These are phyloP conservation scores for Irena cyanogastra DNA, from an alignment of 2,113 vertebrate genomes.

Conservation along the genomic window DNA sequence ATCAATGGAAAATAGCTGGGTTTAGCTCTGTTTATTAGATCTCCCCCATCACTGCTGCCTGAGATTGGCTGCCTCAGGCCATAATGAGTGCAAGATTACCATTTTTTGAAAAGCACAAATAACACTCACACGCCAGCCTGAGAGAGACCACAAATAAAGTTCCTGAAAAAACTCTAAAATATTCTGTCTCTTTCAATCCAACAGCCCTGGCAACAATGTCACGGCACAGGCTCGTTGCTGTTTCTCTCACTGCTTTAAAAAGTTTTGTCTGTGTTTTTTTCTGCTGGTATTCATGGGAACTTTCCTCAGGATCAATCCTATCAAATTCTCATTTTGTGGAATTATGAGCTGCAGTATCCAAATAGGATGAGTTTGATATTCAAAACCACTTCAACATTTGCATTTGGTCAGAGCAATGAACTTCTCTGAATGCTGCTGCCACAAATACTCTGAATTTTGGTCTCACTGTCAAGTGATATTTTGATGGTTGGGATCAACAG, in stretches of 20 bases:
- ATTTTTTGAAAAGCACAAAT: conserved; percentile 10
- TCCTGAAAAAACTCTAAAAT: neutral
- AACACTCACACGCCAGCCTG: neutral
- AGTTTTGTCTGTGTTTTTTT: neutral
- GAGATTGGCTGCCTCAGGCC: neutral
- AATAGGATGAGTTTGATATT: neutral
- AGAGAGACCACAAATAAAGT: neutral
- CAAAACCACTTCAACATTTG: neutral
- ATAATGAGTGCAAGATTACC: neutral
- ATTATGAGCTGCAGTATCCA: neutral
- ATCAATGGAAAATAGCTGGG: conserved; percentile 7
- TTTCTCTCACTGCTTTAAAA: neutral
- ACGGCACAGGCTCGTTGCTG: neutral
- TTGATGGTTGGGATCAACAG: neutral
- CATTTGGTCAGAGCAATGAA: neutral
- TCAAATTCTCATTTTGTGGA: neutral
- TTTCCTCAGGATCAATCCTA: neutral
- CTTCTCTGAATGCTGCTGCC: neutral
- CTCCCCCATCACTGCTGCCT: neutral
- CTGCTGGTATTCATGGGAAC: neutral
- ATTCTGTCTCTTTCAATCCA: neutral
- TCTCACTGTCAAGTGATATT: neutral
- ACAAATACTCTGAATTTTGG: neutral
- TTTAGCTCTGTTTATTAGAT: conserved; percentile 34
- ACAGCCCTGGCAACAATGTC: neutral